Evolutionary conservation across 37 sponge, comb jelly and placozoan genomes (phyloP), one percentile per base, ranked within the genome.

Genomic region (Oscarella lobularis): DNA sequence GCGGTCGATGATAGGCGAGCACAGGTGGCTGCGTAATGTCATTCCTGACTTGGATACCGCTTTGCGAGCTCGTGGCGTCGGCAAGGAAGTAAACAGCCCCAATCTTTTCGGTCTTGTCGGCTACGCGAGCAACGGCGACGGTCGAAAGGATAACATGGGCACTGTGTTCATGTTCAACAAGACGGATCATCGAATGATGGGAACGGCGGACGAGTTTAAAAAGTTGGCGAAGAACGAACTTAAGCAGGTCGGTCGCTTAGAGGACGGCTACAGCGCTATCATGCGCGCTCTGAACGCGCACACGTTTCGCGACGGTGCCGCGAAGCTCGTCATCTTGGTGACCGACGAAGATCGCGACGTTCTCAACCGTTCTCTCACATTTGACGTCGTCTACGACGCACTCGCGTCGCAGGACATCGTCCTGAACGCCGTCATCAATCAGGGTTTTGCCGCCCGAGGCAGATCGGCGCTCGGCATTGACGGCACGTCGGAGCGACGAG

Each of bases 241-340:
- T 2, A 30, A 29, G 35, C 31, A 77, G 35, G 41, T 36, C 48
- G 93, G 93, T 4, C 30, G 37, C 30, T 36, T 75, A 78, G 89
- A 92, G 39, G 93, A 92, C 75, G 89, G 89, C 3, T 92, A 92
- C 37, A 80, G 81, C 39, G 93, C 67, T 9, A 86, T 92, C 33
- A 66, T 75, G 31, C 33, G 67, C 60, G 87, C 84, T 14, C 67
- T 90, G 1, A 31, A 81, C n/a, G 38, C 38, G 0, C 75, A 80
- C 2, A 3, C 1, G 6, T 36, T 75, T 1, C 41, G 91, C 39
- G 38, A 54, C 0, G 66, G 33, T 36, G 88, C 89, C 29, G 80
- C 86, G 1, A 83, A 81, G 38, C 73, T 76, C 1, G 31, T 88
- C 31, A 76, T 92, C 35, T 31, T 88, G 27, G 80, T 88, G 1